phyloP scores from a whole-genome alignment of 2,888 invertebrate species.

The Erannis defoliaria region DNA sequence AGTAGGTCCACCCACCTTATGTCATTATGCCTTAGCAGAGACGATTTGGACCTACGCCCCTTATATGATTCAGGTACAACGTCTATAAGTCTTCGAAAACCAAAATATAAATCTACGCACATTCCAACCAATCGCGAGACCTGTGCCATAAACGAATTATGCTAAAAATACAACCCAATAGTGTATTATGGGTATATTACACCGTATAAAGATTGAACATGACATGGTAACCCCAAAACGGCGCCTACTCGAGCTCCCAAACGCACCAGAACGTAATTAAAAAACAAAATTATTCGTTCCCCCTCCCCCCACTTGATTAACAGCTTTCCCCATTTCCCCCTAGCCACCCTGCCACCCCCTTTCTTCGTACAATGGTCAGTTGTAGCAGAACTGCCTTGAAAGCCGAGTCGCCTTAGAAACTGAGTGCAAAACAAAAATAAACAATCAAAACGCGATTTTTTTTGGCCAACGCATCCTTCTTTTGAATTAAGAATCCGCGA shows the following conservation, averaged over 20 bases:
- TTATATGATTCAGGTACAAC: background rate
- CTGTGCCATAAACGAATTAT: conserved; percentile 28
- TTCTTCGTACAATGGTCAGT: conserved; percentile 83
- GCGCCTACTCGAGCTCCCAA: conserved; percentile 53
- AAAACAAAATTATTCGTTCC: conserved; percentile 79
- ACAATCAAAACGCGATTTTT: conserved; percentile 57
- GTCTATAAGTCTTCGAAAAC: background rate
- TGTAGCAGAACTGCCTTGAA: conserved; percentile 73
- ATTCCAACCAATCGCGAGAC: background rate
- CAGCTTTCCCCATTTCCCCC: conserved; percentile 57
- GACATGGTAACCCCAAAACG: conserved; percentile 47
- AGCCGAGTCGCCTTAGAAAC: conserved; percentile 82
- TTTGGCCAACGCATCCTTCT: background rate
- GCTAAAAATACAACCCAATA: conserved; percentile 31
- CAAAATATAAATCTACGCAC: background rate
- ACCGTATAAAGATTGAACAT: conserved; percentile 41
- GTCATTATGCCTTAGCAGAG: too few species aligned
- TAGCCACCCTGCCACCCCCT: conserved; percentile 56
- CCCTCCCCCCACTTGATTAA: conserved; percentile 68
- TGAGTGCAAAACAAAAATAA: conserved; percentile 82
- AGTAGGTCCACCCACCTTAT: too few species aligned
- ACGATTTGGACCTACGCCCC: too few species aligned
- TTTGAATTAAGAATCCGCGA: background rate
- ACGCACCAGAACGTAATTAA: conserved; percentile 80
- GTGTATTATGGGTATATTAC: conserved; percentile 26